A percentile compares a stretch with the other conserved stretches of the same genome.
Evolutionary conservation across 2,888 invertebrate genomes (phyloP).

Genomic region (Ametastegia equiseti): DNA sequence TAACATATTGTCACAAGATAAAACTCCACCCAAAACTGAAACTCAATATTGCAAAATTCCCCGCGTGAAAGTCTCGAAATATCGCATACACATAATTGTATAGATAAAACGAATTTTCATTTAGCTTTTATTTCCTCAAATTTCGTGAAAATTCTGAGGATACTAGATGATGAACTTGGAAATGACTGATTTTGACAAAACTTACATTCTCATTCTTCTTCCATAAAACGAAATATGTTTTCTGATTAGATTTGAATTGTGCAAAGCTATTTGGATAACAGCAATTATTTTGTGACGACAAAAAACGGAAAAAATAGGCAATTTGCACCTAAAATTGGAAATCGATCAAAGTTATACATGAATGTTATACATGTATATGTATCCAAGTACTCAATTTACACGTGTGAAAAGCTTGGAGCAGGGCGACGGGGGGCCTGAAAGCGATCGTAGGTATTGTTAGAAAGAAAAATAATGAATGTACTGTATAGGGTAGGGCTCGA

Average conservation of each 20-base stretch:
- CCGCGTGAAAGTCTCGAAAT: background rate
- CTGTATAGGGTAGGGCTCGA: background rate
- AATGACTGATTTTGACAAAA: too few relatives aligned
- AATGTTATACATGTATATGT: too few relatives aligned
- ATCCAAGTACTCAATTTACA: too few relatives aligned
- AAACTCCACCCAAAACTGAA: background rate
- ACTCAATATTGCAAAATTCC: background rate
- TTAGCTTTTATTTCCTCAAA: too few relatives aligned
- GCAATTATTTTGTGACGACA: too few relatives aligned
- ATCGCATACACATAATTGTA: background rate
- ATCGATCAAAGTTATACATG: background rate
- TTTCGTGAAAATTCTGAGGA: too few relatives aligned
- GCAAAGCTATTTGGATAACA: too few relatives aligned
- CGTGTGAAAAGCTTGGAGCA: background rate
- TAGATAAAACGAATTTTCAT: background rate
- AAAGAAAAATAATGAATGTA: background rate
- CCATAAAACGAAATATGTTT: too few relatives aligned
- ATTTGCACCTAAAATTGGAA: background rate
- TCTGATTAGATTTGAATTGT: too few relatives aligned
- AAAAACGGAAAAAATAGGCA: too few relatives aligned
- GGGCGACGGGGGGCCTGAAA: background rate
- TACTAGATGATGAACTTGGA: too few relatives aligned
- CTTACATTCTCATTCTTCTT: too few relatives aligned
- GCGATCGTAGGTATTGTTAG: conserved; percentile 19
- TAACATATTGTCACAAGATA: background rate